These are phyloP conservation scores for Nannoperca obscura DNA, from an alignment of 2,797 vertebrate species.

Conservation along the genomic window DNA sequence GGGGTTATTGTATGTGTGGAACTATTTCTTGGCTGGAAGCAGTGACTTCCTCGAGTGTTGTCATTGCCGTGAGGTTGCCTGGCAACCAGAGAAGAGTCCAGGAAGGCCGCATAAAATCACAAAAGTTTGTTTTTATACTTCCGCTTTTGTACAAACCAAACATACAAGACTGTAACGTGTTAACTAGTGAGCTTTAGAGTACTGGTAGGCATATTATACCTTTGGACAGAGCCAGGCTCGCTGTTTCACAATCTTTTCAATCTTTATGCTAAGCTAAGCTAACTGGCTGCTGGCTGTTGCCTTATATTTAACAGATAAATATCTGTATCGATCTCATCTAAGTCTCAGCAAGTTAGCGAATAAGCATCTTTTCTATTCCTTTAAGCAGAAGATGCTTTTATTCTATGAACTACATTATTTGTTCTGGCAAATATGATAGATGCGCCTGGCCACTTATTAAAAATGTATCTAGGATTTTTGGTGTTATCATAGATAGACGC, in stretches of 20 bases:
- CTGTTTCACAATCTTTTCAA: neutral
- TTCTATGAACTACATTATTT: slow-evolving; percentile 1
- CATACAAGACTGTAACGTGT: neutral
- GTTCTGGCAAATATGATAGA: slow-evolving; percentile 2
- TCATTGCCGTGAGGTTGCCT: neutral
- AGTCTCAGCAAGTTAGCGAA: neutral
- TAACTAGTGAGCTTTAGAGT: neutral
- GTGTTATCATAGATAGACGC: neutral
- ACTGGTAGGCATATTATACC: neutral
- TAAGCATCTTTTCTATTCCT: neutral
- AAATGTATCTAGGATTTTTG: neutral
- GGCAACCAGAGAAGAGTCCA: neutral
- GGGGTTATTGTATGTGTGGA: neutral
- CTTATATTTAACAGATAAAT: neutral
- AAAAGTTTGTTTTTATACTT: neutral
- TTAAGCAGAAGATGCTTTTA: neutral
- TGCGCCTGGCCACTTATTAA: slow-evolving; percentile 1
- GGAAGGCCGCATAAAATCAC: neutral
- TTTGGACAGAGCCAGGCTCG: neutral
- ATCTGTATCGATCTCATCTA: neutral
- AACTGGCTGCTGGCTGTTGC: neutral
- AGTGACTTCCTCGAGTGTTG: neutral
- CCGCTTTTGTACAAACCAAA: neutral
- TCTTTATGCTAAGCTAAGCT: slow-evolving; percentile 3
- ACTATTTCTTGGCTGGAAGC: neutral